Base-by-base conservation (phyloP, 2,113 vertebrate genomes). In the Varanus salvator region DNA sequence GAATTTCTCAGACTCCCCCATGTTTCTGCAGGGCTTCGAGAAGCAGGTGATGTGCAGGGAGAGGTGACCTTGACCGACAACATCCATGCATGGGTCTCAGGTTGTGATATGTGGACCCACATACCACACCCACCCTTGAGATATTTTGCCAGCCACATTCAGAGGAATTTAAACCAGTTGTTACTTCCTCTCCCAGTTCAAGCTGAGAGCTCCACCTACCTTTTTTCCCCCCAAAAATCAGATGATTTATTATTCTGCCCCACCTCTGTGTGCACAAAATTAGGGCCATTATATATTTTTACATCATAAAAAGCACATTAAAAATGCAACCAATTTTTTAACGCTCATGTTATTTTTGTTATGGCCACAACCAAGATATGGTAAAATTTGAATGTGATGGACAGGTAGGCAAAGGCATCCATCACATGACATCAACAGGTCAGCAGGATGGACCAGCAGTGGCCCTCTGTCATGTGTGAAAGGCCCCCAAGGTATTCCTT, bases 141-240 rank as follows among this genome's bases (percentile, higher is more conserved):
- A 27, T 38, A 68, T 68, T 68, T 84, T 38, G 57, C 86, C 80
- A 88, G 80, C 21, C n/a, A 88, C 89, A 52, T 50, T 60, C 29
- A 88, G 90, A 78, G 90, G 29, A 80, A 81, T 91, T 60, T 84
- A 69, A 90, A 91, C 83, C 21, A 89, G 66, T 3, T 60, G 6
- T 54, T 80, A 29, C 44, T 89, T 89, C 87, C 38, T 76, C 83
- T 88, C 68, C 81, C 71, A 83, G 19, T 29, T 38, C 57, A 34
- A 7, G 0, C 15, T 77, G 21, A 54, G 19, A 11, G 31, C 31
- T 44, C 38, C n/a, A 31, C 54, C 29, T 64, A 15, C n/a, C 27
- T 8, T 25, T 12, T 25, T 2, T 21, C 72, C 31, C 27, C 34
- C 27, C 54, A 27, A 21, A 52, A 23, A 34, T 34, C 50, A 57